phyloP scores from a whole-genome alignment of 2,888 invertebrate genomes.

The Eustalomyia histrio region DNA sequence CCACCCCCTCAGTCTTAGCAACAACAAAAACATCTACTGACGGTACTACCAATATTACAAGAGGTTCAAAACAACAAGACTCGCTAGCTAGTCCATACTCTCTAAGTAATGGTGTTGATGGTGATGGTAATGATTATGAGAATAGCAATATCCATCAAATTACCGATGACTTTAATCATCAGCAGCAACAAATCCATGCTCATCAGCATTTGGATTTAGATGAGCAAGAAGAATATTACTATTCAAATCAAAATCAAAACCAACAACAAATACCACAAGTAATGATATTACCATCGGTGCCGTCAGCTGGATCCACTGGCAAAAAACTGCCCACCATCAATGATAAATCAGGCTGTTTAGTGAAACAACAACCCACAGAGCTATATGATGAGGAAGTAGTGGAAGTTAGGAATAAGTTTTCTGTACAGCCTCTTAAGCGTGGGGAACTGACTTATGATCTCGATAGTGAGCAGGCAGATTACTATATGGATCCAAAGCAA shows the following conservation, averaged over 20 bases:
- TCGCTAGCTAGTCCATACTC: conserved; percentile 62
- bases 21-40: conserved; percentile 25
- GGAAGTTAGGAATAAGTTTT: conserved; percentile 45
- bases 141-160: conserved; percentile 68
- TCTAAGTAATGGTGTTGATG: conserved; percentile 43
- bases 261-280: conserved; percentile 40
- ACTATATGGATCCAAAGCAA: conserved; percentile 72
- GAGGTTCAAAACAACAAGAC: conserved; percentile 58
- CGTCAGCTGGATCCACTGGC: conserved; percentile 74
- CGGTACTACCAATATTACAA: conserved; percentile 49
- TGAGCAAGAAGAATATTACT: conserved; percentile 66
- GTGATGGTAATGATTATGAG: conserved; percentile 70
- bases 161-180: conserved; percentile 45
- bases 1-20: not conserved
- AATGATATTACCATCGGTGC: conserved; percentile 73
- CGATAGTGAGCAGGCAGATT: conserved; percentile 77
- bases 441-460: conserved; percentile 72
- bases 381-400: conserved; percentile 73
- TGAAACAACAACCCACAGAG: conserved; percentile 78
- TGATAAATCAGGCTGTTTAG: conserved; percentile 72
- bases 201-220: conserved; percentile 3
- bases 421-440: conserved; percentile 34
- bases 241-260: conserved; percentile 67
- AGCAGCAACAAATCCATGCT: not conserved
- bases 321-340: conserved; percentile 78